Base-by-base conservation (phyloP, 2,113 vertebrate genomes). In the Cheilinus undulatus region DNA sequence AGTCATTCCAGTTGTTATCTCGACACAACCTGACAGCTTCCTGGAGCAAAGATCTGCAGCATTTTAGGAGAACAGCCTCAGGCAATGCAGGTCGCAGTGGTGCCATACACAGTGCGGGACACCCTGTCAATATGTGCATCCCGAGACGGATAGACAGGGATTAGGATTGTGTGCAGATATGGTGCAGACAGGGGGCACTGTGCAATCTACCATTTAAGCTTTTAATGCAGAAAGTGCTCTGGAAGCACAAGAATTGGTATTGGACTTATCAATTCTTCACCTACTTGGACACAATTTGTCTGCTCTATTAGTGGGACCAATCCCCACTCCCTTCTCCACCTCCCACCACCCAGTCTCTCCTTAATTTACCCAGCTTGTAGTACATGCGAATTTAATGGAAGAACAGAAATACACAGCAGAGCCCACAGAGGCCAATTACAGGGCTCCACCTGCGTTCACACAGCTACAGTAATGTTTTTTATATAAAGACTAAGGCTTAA, bases 371-470 rank as follows among this genome's bases (percentile, higher is more conserved):
- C 53, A 36, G 38, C 28, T 70, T 76, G 67, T 59, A 65, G 26
- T 67, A 46, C 72, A 69, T 67, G 68, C 64, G 68, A 73, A 72
- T 72, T 74, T 76, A 78, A 81, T 67, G 54, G 56, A 73, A 62
- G 59, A 68, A 42, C 24, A 50, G 54, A 65, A 76, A 51, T 40
- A 54, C 67, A 65, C 17, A 53, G 78, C 7, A 0, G 2, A 67
- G 42, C 68, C 83, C 78, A 62, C 38, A 60, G 82, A 85, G 70
- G 58, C 86, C 86, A 89, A 87, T 88, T 88, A 86, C 46, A 66
- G 61, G 24, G 45, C 34, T 69, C 46, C 57, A 46, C 57, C 67
- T 73, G 70, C 45, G 61, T 67, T 68, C 51, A 69, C 69, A 73
- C 40, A 58, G 56, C 53, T 52, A 22, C 42, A 59, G 58, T 45